Conservation (phyloP, 2,113 vertebrate species). For the Campylorhamphus procurvoides region DNA sequence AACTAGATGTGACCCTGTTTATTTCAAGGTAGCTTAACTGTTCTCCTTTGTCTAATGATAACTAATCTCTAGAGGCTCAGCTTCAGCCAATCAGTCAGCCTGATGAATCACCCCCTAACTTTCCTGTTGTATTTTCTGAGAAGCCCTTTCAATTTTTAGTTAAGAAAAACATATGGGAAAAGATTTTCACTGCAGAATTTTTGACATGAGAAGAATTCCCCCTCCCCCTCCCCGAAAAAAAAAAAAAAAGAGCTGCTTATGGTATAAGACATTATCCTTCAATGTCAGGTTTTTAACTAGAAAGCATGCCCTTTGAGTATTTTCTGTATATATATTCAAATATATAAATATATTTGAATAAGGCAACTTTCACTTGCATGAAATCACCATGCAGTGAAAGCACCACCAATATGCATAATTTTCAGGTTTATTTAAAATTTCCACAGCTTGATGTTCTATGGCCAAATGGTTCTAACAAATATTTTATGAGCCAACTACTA, state of each 20-base stretch:
- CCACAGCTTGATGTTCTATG: background rate
- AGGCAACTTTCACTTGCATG: background rate
- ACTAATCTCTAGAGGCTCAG: background rate
- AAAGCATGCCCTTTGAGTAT: background rate
- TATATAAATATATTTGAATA: background rate
- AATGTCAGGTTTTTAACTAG: background rate
- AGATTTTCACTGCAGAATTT: background rate
- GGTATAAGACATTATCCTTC: background rate
- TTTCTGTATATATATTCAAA: background rate
- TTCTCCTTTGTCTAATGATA: background rate
- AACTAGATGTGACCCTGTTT: background rate
- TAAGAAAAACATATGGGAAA: background rate
- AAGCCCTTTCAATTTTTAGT: background rate
- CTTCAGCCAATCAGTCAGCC: background rate
- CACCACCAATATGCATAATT: background rate
- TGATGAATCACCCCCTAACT: background rate
- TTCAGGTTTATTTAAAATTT: background rate
- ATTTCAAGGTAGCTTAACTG: slow-evolving; percentile 11
- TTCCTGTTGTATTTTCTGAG: background rate
- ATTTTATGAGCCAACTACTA: background rate
- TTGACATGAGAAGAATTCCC: background rate
- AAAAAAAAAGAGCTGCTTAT: background rate
- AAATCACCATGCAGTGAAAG: background rate
- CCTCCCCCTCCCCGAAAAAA: too few relatives aligned
- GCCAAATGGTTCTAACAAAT: background rate